Percentiles rank a stretch among this genome's conserved stretches.
Evolutionary conservation across 2,797 vertebrate species (phyloP).

Genomic region (Heteromormyrus szaboi): DNA sequence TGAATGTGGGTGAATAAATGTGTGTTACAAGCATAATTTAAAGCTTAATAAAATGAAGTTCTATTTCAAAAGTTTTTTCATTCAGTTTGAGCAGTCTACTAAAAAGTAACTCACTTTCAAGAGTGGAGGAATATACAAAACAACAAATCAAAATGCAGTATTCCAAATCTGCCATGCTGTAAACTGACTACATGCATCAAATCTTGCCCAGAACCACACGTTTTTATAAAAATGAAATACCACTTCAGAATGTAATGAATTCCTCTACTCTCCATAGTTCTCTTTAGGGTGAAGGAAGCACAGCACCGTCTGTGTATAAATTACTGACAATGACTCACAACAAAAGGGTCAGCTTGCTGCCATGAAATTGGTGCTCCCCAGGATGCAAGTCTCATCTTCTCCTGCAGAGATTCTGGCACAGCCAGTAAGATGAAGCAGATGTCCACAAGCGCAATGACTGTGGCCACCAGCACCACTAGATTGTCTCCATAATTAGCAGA

Average conservation of each 20-base stretch:
- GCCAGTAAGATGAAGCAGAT: constrained; percentile 85
- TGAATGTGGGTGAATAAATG: background rate
- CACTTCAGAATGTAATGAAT: background rate
- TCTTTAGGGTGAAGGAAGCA: background rate
- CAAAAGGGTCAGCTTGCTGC: constrained; percentile 88
- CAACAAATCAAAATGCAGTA: background rate
- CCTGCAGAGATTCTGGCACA: constrained; percentile 84
- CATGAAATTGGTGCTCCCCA: constrained; percentile 84
- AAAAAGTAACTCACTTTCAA: background rate
- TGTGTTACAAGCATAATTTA: background rate
- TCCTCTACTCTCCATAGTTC: background rate
- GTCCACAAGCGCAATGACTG: constrained; percentile 75
- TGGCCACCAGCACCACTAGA: constrained; percentile 79
- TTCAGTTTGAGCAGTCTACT: background rate
- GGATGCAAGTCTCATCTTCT: constrained; percentile 82
- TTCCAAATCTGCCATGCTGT: background rate
- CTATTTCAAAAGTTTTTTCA: background rate
- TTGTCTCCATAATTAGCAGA: constrained; percentile 80
- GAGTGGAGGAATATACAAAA: background rate
- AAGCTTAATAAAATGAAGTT: background rate
- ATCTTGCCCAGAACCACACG: background rate
- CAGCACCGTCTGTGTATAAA: background rate
- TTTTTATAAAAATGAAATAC: background rate
- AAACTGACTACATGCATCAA: background rate
- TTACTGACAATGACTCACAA: constrained; percentile 56